Evolutionary conservation across 2,113 vertebrate genomes (phyloP), one percentile per base, ranked within the genome.

Genomic region (Sorex fumeus): DNA sequence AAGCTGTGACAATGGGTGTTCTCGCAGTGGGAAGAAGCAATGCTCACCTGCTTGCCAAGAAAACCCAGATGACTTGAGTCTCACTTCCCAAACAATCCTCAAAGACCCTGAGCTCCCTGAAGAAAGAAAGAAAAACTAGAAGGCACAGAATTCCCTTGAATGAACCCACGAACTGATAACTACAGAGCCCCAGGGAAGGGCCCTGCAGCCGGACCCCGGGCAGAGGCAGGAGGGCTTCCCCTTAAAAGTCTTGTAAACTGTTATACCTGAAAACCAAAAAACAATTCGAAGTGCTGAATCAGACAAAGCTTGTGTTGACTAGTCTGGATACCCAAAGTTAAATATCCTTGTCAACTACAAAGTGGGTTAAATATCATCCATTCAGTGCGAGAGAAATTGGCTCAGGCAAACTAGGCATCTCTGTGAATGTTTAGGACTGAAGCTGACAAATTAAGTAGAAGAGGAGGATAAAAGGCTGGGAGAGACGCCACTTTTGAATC

Each of bases 11-110:
- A 81, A 32, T n/a, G 62, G 60, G 60, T 40, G 2, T 82, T 90
- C 93, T 91, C 86, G 69, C 67, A 91, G 66, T 74, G 9, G 16
- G 11, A 84, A 94, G 8, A 92, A 92, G 64, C 87, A 94, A 94
- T 47, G 9, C 60, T 87, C 87, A 77, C 64, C 85, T 47, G 27
- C 67, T 93, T 53, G 72, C 74, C 40, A 88, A 91, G 74, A 96
- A 94, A 85, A 91, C 47, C 57, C 47, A n/a, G 34, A 72, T 90
- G 84, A 82, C 89, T 70, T 71, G 23, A 88, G 67, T 88, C 50
- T 87, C 11, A 15, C 43, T 88, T 94, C 62, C 83, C 69, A 47
- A 92, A 89, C 32, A 90, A 34, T 69, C 28, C 47, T 80, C 71
- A 34, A 88, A 43, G 80, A 91, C 84, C 25, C 66, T 15, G 83